A percentile compares a stretch with the other conserved stretches of the same genome.
Conservation (phyloP, 2,797 vertebrate species). For the Poecile montanus region DNA sequence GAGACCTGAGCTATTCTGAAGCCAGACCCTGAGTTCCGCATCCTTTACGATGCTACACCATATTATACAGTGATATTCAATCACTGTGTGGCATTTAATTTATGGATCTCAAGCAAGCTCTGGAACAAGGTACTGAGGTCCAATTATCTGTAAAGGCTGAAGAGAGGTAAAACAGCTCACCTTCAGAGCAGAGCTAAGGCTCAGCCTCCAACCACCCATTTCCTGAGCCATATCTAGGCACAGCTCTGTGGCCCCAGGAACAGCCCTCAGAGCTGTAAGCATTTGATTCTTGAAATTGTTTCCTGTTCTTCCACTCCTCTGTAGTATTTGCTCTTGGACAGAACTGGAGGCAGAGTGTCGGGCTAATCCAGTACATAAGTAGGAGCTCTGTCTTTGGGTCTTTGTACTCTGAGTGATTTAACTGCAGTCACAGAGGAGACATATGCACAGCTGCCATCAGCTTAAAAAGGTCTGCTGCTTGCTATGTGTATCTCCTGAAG, state of each 20-base stretch:
- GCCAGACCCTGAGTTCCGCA: rapidly evolving
- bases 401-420: not conserved
- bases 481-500: not conserved
- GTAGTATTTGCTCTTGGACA: not conserved
- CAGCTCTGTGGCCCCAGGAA: not conserved
- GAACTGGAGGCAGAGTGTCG: not conserved
- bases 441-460: not conserved
- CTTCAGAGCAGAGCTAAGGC: not conserved
- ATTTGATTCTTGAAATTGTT: not conserved
- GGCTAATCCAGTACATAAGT: not conserved
- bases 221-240: not conserved
- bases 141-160: not conserved
- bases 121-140: not conserved
- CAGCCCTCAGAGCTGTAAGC: not conserved
- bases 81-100: not conserved
- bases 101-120: not conserved
- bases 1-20: not conserved
- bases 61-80: not conserved
- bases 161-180: not conserved
- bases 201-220: not conserved
- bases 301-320: not conserved
- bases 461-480: not conserved
- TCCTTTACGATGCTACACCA: rapidly evolving
- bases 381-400: not conserved
- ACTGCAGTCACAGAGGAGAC: not conserved